phyloP scores from a whole-genome alignment of 1,140 invertebrate species.

The Cheumatopsyche charites region DNA sequence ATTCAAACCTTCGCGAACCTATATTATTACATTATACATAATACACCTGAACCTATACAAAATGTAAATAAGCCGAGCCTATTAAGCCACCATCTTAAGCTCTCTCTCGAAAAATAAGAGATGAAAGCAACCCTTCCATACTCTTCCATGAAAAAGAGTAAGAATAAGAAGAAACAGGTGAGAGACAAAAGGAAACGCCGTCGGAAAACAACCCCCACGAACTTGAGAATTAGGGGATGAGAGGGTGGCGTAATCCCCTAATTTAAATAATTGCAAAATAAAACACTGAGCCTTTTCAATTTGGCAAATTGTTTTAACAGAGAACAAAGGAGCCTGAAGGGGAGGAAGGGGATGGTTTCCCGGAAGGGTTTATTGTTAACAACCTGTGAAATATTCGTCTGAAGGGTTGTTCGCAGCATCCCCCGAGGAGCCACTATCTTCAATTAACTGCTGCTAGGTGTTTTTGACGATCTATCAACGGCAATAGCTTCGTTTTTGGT shows the following conservation, averaged over 20 bases:
- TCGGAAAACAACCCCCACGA: conserved; percentile 13
- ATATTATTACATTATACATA: too few species aligned
- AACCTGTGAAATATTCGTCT: conserved; percentile 37
- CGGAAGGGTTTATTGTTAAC: conserved; percentile 33
- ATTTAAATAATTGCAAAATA: conserved; percentile 49
- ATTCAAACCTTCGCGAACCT: too few species aligned
- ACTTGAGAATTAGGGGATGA: neutral
- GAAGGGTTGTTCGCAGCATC: conserved; percentile 34
- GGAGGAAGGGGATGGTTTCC: neutral
- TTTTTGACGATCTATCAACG: neutral
- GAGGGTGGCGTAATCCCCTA: conserved; percentile 43
- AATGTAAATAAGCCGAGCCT: conserved; percentile 12
- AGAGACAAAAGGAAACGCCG: neutral
- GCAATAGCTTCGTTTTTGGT: too few species aligned
- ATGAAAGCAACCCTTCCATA: neutral
- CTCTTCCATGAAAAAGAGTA: too few species aligned
- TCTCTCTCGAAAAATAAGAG: neutral
- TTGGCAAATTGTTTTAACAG: conserved; percentile 49
- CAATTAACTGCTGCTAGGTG: conserved; percentile 33
- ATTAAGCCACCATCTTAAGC: conserved; percentile 1
- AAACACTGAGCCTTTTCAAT: conserved; percentile 49
- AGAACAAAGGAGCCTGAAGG: conserved; percentile 45
- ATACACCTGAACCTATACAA: too few species aligned
- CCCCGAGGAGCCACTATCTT: conserved; percentile 38
- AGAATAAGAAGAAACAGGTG: neutral